Conservation (phyloP, 2,797 vertebrate species). For the Adelosebastes latens region DNA sequence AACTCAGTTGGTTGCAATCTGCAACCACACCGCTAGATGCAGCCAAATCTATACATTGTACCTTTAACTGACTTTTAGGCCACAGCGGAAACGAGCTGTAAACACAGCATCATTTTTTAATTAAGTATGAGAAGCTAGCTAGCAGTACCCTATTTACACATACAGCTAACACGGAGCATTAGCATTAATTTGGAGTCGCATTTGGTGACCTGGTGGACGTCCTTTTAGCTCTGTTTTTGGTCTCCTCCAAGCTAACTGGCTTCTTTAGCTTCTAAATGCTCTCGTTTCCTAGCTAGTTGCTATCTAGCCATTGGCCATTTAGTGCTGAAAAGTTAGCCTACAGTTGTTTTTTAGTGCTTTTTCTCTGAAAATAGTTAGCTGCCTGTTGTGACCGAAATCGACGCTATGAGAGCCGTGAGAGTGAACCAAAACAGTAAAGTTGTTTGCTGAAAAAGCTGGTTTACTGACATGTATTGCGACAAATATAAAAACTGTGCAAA, state of each 20-base stretch:
- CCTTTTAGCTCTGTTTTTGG: too few relatives aligned
- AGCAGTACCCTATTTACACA: not conserved
- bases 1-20: too few relatives aligned
- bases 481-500: not conserved
- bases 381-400: fast-evolving
- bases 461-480: not conserved
- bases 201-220: not conserved
- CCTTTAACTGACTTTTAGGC: too few relatives aligned
- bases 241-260: not conserved
- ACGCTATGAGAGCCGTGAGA: too few relatives aligned
- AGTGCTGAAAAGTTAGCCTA: not conserved
- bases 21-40: too few relatives aligned
- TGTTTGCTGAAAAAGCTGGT: not conserved
- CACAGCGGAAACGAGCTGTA: too few relatives aligned
- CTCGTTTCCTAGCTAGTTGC: not conserved
- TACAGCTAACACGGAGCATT: not conserved
- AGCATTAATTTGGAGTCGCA: not conserved
- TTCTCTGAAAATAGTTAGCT: not conserved
- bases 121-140: too few relatives aligned
- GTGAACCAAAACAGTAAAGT: not conserved
- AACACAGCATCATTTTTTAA: fast-evolving
- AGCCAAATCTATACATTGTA: too few relatives aligned
- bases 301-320: fast-evolving
- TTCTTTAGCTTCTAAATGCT: not conserved
- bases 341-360: not conserved